Base-by-base conservation (phyloP, 2,797 vertebrate species). In the Phalloptychus januarius region DNA sequence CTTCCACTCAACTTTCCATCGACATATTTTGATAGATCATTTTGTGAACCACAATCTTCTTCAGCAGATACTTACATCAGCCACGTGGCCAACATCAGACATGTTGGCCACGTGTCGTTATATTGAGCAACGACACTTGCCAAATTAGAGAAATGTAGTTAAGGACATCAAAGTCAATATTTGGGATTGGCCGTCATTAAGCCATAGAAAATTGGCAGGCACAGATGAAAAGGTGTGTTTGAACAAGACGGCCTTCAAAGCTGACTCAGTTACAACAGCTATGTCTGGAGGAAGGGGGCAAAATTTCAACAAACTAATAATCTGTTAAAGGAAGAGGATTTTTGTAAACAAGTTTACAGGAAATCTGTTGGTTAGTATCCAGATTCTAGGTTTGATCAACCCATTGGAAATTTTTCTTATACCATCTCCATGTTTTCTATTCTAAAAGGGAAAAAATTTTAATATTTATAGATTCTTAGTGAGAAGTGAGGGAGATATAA, bases 401-500 rank as follows among this genome's bases (percentile, higher is more conserved):
- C 44, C 25, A 40, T 67, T 15, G 54, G 13, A 52, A 46, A 78
- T 25, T 52, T 52, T 52, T 25, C 23, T 52, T 18, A n/a, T 0
- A 50, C 44, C 58, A 20, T 36, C 18, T 78, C 79, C 42, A 36
- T 72, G 72, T 38, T 38, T 77, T 75, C 20, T 38, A 65, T 48
- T 42, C 73, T 75, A 58, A 38, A 78, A 77, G 74, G 54, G 5
- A 74, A 76, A 12, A 50, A 25, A 10, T 48, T 77, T 83, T 20
- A 75, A 79, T 77, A 88, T 81, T 71, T 56, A 84, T 56, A 25
- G 13, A 46, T 79, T 83, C 75, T 65, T 48, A 69, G n/a, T 70
- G 28, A 69, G 23, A 54, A 63, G 76, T 52, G n/a, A 50, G 63
- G 77, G 46, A 72, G 23, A 85, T 80, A 52, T 48, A 76, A 78